These are phyloP conservation scores for Chironomus riparius DNA, from an alignment of 2,888 invertebrate species.

Conservation along the genomic window DNA sequence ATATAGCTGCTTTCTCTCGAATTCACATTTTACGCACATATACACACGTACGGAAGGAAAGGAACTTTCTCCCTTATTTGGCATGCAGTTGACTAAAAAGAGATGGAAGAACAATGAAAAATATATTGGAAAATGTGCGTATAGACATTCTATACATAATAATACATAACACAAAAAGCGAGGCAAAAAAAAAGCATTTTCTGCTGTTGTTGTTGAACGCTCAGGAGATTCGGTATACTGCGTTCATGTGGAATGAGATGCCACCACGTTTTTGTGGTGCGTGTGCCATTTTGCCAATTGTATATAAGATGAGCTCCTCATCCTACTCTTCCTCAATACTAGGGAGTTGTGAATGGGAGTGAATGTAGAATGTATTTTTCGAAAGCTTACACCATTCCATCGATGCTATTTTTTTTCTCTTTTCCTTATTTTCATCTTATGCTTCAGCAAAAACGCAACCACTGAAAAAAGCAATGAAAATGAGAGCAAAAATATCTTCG, in stretches of 20 bases:
- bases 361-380: not conserved
- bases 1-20: not conserved
- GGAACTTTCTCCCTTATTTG: not conserved
- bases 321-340: too few relatives aligned
- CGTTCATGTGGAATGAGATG: not conserved
- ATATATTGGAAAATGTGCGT: not conserved
- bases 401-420: not conserved
- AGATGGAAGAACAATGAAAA: conserved; percentile 8
- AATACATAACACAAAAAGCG: not conserved
- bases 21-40: too few relatives aligned
- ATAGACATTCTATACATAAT: conserved; percentile 2
- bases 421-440: not conserved
- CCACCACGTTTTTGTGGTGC: not conserved
- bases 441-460: not conserved
- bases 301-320: not conserved
- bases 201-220: too few relatives aligned
- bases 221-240: not conserved
- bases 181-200: not conserved
- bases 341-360: not conserved
- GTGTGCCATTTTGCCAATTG: conserved; percentile 1
- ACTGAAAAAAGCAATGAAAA: not conserved
- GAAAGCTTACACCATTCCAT: not conserved
- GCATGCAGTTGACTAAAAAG: not conserved
- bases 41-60: not conserved
- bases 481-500: not conserved